Conservation (phyloP, 1,140 invertebrate genomes). For the Zaprionus gabonicus region DNA sequence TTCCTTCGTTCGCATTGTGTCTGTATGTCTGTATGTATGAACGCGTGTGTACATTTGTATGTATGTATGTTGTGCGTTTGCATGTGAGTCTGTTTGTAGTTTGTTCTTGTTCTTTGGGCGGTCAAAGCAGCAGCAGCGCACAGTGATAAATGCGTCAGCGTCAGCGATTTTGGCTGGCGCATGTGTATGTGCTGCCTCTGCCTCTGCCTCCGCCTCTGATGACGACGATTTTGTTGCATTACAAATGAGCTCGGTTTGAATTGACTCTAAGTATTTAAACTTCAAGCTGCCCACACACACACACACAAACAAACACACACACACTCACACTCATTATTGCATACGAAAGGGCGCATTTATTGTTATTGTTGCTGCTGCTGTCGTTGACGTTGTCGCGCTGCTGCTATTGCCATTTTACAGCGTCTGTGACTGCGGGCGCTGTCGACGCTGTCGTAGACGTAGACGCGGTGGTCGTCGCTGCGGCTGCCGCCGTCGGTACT, state of each 20-base stretch:
- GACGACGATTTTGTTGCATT: conserved; percentile 38
- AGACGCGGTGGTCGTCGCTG: background rate
- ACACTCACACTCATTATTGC: conserved; percentile 8
- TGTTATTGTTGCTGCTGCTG: conserved; percentile 26
- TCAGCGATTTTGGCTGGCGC: conserved; percentile 50
- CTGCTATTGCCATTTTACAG: conserved; percentile 44
- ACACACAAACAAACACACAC: too few relatives aligned
- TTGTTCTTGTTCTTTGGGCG: conserved; percentile 35
- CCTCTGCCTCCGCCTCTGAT: conserved; percentile 15
- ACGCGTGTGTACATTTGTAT: background rate
- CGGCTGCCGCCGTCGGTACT: conserved; percentile 14
- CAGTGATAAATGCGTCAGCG: conserved; percentile 56
- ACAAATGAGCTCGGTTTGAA: conserved; percentile 47
- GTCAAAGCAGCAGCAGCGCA: conserved; percentile 40
- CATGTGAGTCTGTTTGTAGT: conserved; percentile 8
- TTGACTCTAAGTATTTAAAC: conserved; percentile 49
- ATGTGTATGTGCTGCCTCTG: conserved; percentile 34
- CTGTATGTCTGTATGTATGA: background rate
- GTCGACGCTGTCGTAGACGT: conserved; percentile 24
- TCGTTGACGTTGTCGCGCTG: conserved; percentile 24
- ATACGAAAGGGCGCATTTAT: conserved; percentile 29
- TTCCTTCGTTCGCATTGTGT: conserved; percentile 17
- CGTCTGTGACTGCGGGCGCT: conserved; percentile 45
- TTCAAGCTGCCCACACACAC: conserved; percentile 19
- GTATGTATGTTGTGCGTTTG: background rate